Base-by-base conservation (phyloP, 2,888 invertebrate species). In the Leucophora obtusa region DNA sequence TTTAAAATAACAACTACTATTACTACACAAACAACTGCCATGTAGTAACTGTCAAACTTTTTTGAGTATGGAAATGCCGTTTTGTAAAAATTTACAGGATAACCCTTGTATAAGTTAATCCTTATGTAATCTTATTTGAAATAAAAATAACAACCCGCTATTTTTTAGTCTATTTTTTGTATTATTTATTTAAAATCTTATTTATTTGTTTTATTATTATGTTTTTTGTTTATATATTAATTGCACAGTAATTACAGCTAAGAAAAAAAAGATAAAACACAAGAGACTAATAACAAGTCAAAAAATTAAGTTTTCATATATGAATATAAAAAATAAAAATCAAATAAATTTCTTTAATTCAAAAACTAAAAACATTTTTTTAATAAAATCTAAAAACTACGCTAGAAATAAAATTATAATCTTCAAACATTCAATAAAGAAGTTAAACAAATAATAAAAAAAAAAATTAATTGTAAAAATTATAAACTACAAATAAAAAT, bases 181-280 rank as follows among this genome's bases (percentile, higher is more conserved):
- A 71, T 81, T 60, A 35, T 73, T 76, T 81, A 76, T 72, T 80
- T 80, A 80, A 80, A 76, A 80, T 80, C 66, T 80, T 72, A 80
- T 72, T 80, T 72, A 80, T 72, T 72, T 62, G 51, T 59, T 54
- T 43, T 72, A 38, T 72, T 72, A 69, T 70, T 74, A 54, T 68
- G 4, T 68, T 63, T 62, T 56, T 69, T 79, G 50, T 58, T 71
- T 77, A 66, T 73, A 75, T 80, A 81, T 77, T 81, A 81, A 77
- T 81, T 81, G 81, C 81, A 81, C 81, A 81, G 60, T 81, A 81
- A 81, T 81, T 81, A 81, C 77, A 81, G 73, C 77, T 81, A 81
- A 77, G 63, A 75, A 80, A 59, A 58, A 68, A 6, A 43, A 38
- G 18, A 73, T 51, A 77, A 59, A 72, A 24, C 51, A 59, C 21